Conservation (phyloP, 2,113 vertebrate species). For the Microtus ochrogaster region DNA sequence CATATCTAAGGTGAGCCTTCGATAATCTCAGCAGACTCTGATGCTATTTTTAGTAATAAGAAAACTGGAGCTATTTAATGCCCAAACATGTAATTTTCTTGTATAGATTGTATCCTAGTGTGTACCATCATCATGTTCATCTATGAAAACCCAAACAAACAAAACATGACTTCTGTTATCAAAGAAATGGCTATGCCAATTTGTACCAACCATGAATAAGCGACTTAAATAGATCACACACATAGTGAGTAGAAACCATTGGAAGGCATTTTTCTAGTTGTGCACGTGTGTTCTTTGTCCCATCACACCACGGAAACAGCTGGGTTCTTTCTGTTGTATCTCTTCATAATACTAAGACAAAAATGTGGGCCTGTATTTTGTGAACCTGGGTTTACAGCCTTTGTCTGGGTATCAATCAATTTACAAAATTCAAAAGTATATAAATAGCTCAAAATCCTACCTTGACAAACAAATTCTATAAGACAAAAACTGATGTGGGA, state of each 20-base stretch:
- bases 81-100: background rate
- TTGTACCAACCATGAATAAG: background rate
- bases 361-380: background rate
- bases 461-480: background rate
- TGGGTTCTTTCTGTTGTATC: background rate
- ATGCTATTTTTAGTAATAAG: background rate
- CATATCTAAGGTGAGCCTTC: background rate
- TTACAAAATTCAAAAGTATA: background rate
- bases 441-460: background rate
- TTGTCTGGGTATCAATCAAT: background rate
- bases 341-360: background rate
- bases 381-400: background rate
- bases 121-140: background rate
- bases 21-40: background rate
- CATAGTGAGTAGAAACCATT: background rate
- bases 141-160: background rate
- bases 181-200: background rate
- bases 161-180: background rate
- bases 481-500: background rate
- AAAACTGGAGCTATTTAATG: background rate
- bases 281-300: background rate
- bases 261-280: background rate
- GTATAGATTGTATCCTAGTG: background rate
- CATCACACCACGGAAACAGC: background rate
- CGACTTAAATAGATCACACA: background rate